These are phyloP conservation scores for Gasterosteus nipponicus DNA, from an alignment of 2,113 vertebrate genomes.

Conservation along the genomic window DNA sequence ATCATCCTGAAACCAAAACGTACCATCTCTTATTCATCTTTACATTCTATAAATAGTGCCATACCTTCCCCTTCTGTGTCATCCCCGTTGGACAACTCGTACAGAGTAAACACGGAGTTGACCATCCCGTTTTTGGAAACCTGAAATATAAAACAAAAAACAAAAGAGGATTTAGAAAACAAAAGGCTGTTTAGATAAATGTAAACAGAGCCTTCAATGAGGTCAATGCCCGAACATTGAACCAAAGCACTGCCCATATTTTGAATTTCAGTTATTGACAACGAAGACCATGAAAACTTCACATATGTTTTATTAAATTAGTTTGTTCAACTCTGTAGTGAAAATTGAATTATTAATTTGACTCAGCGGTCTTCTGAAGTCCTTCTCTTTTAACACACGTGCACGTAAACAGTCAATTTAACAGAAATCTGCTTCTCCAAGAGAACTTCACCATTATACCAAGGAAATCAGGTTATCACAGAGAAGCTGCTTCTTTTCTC, in stretches of 20 bases:
- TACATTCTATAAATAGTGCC: too few relatives aligned
- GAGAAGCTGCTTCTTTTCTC: neutral
- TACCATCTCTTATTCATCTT: too few relatives aligned
- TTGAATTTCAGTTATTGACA: neutral
- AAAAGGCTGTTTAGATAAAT: neutral
- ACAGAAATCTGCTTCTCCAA: neutral
- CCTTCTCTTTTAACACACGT: neutral
- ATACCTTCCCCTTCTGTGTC: slow-evolving; percentile 93
- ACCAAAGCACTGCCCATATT: neutral
- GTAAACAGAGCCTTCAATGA: neutral
- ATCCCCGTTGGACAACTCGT: slow-evolving; percentile 91
- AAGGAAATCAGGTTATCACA: neutral
- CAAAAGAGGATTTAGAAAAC: neutral
- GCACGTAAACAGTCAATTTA: neutral
- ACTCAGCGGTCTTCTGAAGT: neutral
- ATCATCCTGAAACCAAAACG: neutral
- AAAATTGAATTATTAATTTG: neutral
- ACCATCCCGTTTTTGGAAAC: slow-evolving; percentile 91
- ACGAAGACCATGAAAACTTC: neutral
- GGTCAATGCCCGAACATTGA: neutral
- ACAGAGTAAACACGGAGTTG: slow-evolving; percentile 96
- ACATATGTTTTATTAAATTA: too few relatives aligned
- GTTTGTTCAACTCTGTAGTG: too few relatives aligned
- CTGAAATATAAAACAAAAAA: slow-evolving; percentile 67
- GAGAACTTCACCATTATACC: neutral